These are phyloP conservation scores for Margarornis squamiger DNA, from an alignment of 2,797 vertebrate species.

Conservation along the genomic window DNA sequence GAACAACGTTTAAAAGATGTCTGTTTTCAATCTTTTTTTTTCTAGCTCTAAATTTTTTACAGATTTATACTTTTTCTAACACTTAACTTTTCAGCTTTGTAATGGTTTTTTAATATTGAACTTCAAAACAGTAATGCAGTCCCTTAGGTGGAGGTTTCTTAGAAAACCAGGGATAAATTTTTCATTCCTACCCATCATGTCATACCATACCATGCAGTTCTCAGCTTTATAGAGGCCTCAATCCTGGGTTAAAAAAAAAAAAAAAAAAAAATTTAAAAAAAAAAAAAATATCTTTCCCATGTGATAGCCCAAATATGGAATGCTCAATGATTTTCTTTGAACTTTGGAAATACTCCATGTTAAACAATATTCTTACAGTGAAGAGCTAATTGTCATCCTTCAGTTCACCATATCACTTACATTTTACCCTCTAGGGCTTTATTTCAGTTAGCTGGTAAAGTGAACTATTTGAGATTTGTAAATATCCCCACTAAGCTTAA, in stretches of 20 bases:
- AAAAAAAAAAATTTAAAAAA: background rate
- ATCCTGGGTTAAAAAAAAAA: background rate
- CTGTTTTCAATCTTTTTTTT: background rate
- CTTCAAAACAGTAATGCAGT: background rate
- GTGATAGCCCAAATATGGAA: background rate
- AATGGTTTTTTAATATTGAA: background rate
- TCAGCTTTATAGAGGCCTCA: background rate
- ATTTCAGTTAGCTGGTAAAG: background rate
- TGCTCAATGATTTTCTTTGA: background rate
- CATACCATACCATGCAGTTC: background rate
- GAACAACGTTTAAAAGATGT: background rate
- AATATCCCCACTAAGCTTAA: background rate
- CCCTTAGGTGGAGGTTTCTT: background rate
- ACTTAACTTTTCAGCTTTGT: background rate
- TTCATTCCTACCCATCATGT: background rate
- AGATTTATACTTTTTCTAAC: background rate
- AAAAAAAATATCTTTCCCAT: background rate
- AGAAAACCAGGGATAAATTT: background rate
- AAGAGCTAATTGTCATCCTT: background rate
- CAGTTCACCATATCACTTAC: background rate
- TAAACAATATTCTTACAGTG: background rate
- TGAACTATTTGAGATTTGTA: background rate
- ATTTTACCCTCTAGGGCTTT: background rate
- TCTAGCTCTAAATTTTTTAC: background rate
- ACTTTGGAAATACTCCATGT: background rate